Percentiles rank a stretch among this genome's conserved stretches.
Evolutionary conservation across 2,113 vertebrate genomes (phyloP).

Genomic region (Rhabdomys dilectus): DNA sequence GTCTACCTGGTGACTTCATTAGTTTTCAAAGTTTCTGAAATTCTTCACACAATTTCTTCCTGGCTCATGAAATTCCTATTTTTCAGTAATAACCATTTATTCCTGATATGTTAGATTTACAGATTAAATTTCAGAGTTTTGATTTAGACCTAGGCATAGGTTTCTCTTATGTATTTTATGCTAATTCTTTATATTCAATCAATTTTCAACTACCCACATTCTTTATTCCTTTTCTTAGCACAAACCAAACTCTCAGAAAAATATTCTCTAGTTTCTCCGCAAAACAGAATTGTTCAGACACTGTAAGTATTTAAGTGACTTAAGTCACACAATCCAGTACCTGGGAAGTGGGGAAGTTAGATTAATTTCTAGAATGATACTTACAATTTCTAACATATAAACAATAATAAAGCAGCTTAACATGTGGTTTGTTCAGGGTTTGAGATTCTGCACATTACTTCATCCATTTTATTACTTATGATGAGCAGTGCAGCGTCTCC

Average conservation of each 20-base stretch:
- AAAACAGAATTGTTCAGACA: conserved; percentile 7
- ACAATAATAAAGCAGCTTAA: background rate
- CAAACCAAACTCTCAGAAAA: background rate
- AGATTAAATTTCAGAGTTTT: conserved; percentile 2
- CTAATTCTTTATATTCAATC: background rate
- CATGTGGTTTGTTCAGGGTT: background rate
- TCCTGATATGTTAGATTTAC: conserved; percentile 11
- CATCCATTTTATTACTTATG: background rate
- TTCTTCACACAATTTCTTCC: background rate
- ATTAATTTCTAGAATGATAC: background rate
- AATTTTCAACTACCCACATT: background rate
- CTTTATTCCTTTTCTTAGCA: background rate
- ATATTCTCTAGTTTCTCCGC: background rate
- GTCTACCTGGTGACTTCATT: background rate
- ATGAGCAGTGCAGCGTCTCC: background rate
- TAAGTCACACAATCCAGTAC: background rate
- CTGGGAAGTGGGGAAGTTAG: background rate
- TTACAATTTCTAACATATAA: background rate
- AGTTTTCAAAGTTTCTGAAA: conserved; percentile 31
- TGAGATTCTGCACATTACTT: background rate
- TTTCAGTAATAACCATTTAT: background rate
- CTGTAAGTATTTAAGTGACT: background rate
- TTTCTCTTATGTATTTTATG: background rate
- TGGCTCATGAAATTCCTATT: background rate
- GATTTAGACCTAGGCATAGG: background rate